phyloP scores from a whole-genome alignment of 2,797 vertebrate genomes.

The Trachops cirrhosus region DNA sequence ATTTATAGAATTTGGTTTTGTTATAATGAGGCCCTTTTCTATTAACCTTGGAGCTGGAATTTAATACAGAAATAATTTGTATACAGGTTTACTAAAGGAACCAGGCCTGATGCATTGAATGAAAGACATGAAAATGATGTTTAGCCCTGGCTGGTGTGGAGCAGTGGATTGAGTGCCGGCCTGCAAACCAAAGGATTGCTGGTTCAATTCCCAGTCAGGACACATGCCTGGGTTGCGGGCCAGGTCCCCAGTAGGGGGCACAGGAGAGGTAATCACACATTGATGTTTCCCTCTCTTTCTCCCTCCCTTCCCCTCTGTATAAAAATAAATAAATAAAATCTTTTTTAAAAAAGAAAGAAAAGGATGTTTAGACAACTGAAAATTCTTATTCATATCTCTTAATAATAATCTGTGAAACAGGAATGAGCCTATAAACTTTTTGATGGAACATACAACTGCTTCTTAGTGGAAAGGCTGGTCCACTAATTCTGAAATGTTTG shows the following conservation, averaged over 20 bases:
- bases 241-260: too few relatives aligned
- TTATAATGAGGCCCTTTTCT: not conserved
- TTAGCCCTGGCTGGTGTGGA: not conserved
- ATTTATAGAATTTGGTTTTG: not conserved
- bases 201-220: too few relatives aligned
- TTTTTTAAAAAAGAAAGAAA: not conserved
- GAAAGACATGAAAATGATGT: not conserved
- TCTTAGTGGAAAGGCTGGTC: not conserved
- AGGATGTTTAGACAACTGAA: not conserved
- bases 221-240: too few relatives aligned
- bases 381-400: not conserved
- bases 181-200: too few relatives aligned
- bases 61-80: not conserved
- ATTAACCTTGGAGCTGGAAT: not conserved
- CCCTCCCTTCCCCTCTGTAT: too few relatives aligned
- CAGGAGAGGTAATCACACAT: too few relatives aligned
- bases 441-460: not conserved
- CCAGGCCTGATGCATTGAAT: not conserved
- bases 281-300: too few relatives aligned
- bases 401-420: not conserved
- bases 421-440: not conserved
- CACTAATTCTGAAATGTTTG: constrained; percentile 14
- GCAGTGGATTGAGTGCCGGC: too few relatives aligned
- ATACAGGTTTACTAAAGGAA: not conserved
- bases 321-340: too few relatives aligned